A percentile compares a stretch with the other conserved stretches of the same genome.
Conservation (phyloP, 2,797 vertebrate genomes). For the Pantherophis vulpinus region DNA sequence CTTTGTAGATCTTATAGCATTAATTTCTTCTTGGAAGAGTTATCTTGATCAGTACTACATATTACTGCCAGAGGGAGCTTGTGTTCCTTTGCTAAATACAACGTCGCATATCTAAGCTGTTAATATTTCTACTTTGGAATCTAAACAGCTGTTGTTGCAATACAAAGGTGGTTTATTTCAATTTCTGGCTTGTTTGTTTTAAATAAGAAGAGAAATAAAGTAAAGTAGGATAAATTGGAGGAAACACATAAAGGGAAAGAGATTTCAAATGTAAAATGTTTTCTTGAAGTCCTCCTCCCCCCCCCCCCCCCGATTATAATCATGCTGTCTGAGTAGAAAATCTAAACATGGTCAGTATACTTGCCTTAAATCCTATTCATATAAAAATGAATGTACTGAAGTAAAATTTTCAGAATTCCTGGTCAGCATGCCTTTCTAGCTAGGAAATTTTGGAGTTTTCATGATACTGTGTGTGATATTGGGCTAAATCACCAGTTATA, state of each 20-base stretch:
- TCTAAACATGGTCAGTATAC: not conserved
- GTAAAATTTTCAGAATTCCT: not conserved
- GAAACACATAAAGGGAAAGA: not conserved
- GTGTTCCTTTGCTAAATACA: slow-evolving; percentile 6
- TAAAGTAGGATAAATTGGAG: not conserved
- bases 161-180: not conserved
- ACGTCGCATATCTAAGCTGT: not conserved
- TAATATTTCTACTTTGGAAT: not conserved
- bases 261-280: not conserved
- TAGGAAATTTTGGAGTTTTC: not conserved
- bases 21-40: not conserved
- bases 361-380: not conserved
- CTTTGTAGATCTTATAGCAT: not conserved
- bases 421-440: not conserved
- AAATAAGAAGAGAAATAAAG: not conserved
- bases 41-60: not conserved
- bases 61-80: slow-evolving; percentile 27
- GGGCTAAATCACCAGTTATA: not conserved
- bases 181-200: not conserved
- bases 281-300: not conserved
- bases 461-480: not conserved
- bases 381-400: not conserved
- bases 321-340: not conserved
- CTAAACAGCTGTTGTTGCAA: not conserved
- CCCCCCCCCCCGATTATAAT: not conserved